Evolutionary conservation across 2,113 vertebrate genomes (phyloP).

Genomic region (Tetrao urogallus): DNA sequence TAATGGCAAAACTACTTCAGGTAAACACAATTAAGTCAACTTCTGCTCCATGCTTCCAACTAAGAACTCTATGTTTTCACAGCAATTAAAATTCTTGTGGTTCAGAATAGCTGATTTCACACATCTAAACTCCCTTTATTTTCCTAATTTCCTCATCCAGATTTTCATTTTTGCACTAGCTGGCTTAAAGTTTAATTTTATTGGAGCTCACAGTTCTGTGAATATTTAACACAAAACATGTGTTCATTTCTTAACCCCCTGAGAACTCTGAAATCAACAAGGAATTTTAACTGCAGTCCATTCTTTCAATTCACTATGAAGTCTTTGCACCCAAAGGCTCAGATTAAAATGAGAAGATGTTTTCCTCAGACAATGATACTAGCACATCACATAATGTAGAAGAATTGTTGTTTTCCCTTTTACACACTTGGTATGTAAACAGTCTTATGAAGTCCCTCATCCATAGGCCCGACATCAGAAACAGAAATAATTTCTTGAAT

Average conservation of each 20-base stretch:
- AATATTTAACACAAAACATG: slow-evolving; percentile 69
- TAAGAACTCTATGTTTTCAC: slow-evolving; percentile 52
- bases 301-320: not conserved
- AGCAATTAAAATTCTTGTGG: slow-evolving; percentile 71
- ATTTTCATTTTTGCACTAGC: slow-evolving; percentile 59
- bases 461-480: not conserved
- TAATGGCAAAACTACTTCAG: slow-evolving; percentile 1
- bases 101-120: slow-evolving; percentile 33
- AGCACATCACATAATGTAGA: not conserved
- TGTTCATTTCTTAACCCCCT: slow-evolving; percentile 19
- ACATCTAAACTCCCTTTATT: slow-evolving; percentile 38
- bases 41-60: slow-evolving; percentile 8
- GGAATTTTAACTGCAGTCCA: not conserved
- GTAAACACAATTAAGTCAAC: slow-evolving; percentile 34
- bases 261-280: slow-evolving; percentile 51
- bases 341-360: not conserved
- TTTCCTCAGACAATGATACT: not conserved
- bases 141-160: slow-evolving; percentile 45
- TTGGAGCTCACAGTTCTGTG: slow-evolving; percentile 15
- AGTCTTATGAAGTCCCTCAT: not conserved
- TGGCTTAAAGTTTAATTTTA: slow-evolving; percentile 58
- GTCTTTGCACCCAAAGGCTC: not conserved
- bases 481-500: not conserved
- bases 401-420: not conserved
- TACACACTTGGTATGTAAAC: not conserved